Evolutionary conservation across 2,113 vertebrate species (phyloP), one percentile per base, ranked within the genome.

Genomic region (Regulus satrapa): DNA sequence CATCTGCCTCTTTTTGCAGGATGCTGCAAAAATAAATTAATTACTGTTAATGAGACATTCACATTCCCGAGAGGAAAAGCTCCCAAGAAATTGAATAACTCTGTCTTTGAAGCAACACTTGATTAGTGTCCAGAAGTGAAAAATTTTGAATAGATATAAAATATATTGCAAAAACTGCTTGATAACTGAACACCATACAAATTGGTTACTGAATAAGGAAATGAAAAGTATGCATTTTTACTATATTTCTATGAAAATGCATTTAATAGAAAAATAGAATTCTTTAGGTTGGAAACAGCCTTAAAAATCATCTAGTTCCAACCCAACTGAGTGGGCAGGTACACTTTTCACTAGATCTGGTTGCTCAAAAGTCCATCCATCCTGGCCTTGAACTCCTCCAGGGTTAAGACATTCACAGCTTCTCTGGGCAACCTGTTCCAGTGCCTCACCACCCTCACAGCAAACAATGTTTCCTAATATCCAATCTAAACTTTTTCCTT

Each of bases 271-370:
- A 23, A 26, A 64, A 26, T 26, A 59, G 2, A 58, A 76, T 59
- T 28, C 31, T 31, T 51, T 58, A 49, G 8, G 11, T 43, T 66
- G 51, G 19, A 58, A 75, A 31, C 8, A 19, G 29, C 15, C 5
- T 67, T 61, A 68, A 68, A 77, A 6, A 54, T n/a, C 8, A 87
- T n/a, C 18, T 38, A 32, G 5, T n/a, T 77, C 18, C n/a, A 87
- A 25, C 15, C 12, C 0, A 2, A 10, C 46, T 69, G n/a, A 43
- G 19, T 12, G 4, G 23, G 5, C 3, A 66, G 19, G 20, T 20
- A 49, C 8, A 49, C 1, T 24, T 66, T 66, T 25, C 31, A 41
- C 20, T 43, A 31, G 6, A 43, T 13, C 3, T 17, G 14, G 32
- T 32, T 68, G 15, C n/a, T 69, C 28, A 54, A 54, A 77, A 23